Evolutionary conservation across 2,888 invertebrate species (phyloP).

Genomic region (Parnassius apollo): DNA sequence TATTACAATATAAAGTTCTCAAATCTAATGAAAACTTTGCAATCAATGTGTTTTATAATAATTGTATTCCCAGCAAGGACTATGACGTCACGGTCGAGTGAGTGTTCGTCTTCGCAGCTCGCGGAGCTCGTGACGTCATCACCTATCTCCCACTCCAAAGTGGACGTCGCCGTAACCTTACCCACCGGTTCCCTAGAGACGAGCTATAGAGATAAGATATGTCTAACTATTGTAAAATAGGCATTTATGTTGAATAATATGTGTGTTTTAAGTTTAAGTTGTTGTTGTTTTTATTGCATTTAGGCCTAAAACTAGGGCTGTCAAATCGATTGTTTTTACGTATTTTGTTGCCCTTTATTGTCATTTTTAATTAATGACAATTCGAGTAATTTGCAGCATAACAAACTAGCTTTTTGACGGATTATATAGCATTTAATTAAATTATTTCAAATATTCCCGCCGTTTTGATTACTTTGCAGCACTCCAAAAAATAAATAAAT

Average conservation of each 20-base stretch:
- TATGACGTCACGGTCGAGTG: slow-evolving; percentile 73
- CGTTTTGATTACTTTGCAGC: too few species aligned
- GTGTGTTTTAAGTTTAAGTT: neutral
- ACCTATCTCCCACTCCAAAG: slow-evolving; percentile 60
- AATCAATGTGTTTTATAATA: neutral
- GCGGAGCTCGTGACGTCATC: slow-evolving; percentile 66
- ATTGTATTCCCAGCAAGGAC: slow-evolving; percentile 56
- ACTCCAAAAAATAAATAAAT: too few species aligned
- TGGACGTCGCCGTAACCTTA: slow-evolving; percentile 70
- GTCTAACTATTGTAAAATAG: slow-evolving; percentile 70
- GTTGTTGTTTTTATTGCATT: neutral
- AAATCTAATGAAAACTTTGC: too few species aligned
- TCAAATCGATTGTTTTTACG: too few species aligned
- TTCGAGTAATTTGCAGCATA: too few species aligned
- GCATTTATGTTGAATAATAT: neutral
- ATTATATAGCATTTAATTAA: too few species aligned
- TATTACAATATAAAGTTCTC: too few species aligned
- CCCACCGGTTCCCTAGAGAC: slow-evolving; percentile 62
- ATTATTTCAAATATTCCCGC: too few species aligned
- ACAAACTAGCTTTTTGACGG: too few species aligned
- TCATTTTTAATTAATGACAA: too few species aligned
- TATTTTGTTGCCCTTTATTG: too few species aligned
- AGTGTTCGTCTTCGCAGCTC: slow-evolving; percentile 64
- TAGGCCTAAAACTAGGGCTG: too few species aligned
- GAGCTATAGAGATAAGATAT: slow-evolving; percentile 71